These are phyloP conservation scores for Odocoileus virginianus DNA, from an alignment of 2,113 vertebrate species.

Conservation along the genomic window DNA sequence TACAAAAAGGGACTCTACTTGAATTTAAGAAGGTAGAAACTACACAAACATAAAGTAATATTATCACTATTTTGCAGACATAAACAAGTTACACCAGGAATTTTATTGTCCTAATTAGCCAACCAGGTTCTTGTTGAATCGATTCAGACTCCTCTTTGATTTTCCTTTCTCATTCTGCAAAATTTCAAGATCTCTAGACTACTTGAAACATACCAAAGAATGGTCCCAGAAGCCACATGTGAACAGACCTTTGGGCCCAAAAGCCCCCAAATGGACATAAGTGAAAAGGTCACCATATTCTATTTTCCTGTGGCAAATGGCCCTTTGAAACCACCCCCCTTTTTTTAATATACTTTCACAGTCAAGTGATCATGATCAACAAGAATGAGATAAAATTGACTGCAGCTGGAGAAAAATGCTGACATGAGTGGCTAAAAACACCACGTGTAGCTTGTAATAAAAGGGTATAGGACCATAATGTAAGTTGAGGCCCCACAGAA, in stretches of 20 bases:
- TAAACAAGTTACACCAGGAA: neutral
- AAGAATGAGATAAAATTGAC: conserved; percentile 41
- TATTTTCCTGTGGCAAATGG: neutral
- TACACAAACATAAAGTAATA: neutral
- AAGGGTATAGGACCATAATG: conserved; percentile 20
- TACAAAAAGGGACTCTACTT: neutral
- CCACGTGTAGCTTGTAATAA: neutral
- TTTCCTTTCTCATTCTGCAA: neutral
- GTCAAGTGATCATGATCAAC: conserved; percentile 34
- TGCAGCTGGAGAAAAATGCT: conserved; percentile 40
- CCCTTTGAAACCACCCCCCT: neutral
- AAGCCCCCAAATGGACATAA: neutral
- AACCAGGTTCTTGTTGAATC: neutral
- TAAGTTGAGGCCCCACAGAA: neutral
- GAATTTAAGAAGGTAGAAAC: neutral
- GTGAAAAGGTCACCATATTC: neutral
- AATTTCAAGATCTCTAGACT: neutral
- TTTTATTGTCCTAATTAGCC: neutral
- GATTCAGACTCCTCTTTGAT: neutral
- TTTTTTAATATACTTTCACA: neutral
- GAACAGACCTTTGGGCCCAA: neutral
- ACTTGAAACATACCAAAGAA: neutral
- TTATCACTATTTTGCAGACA: neutral
- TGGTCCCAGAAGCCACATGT: neutral
- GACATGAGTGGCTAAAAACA: neutral